These are phyloP conservation scores for Eurypyga helias DNA, from an alignment of 2,113 vertebrate species.

Conservation along the genomic window DNA sequence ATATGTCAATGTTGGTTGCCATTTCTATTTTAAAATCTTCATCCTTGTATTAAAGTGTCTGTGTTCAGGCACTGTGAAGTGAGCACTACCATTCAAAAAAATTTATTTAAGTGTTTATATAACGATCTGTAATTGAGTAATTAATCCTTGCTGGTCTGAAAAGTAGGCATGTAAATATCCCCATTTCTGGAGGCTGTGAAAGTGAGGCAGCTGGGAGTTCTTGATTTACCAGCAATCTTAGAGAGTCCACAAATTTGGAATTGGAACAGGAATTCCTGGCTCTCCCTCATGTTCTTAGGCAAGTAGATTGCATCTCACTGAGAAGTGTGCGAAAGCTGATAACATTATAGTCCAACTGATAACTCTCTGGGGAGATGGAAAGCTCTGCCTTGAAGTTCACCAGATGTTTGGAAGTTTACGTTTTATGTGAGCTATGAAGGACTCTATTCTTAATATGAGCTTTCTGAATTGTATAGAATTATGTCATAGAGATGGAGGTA, in stretches of 20 bases:
- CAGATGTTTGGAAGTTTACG: conserved; percentile 54
- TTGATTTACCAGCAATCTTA: conserved; percentile 32
- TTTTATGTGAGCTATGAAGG: conserved; percentile 8
- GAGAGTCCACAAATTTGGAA: conserved; percentile 39
- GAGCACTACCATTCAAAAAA: background rate
- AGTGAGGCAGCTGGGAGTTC: conserved; percentile 30
- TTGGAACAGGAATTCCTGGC: conserved; percentile 44
- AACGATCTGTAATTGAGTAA: background rate
- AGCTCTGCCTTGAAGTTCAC: conserved; percentile 38
- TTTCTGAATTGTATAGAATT: background rate
- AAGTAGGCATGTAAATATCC: background rate
- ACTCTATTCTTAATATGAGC: background rate
- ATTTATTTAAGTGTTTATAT: background rate
- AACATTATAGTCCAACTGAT: conserved; percentile 47
- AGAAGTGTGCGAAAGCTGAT: conserved; percentile 48
- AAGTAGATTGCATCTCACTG: conserved; percentile 19
- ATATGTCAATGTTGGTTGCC: background rate
- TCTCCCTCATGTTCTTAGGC: conserved; percentile 38
- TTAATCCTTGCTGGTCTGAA: background rate
- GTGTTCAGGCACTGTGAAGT: background rate
- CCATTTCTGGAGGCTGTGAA: background rate
- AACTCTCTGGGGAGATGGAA: conserved; percentile 27
- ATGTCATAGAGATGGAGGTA: background rate
- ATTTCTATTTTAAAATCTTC: background rate
- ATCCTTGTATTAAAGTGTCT: background rate